Evolutionary conservation across 2,888 invertebrate genomes (phyloP), one percentile per base, ranked within the genome.

Genomic region (Blera fallax): DNA sequence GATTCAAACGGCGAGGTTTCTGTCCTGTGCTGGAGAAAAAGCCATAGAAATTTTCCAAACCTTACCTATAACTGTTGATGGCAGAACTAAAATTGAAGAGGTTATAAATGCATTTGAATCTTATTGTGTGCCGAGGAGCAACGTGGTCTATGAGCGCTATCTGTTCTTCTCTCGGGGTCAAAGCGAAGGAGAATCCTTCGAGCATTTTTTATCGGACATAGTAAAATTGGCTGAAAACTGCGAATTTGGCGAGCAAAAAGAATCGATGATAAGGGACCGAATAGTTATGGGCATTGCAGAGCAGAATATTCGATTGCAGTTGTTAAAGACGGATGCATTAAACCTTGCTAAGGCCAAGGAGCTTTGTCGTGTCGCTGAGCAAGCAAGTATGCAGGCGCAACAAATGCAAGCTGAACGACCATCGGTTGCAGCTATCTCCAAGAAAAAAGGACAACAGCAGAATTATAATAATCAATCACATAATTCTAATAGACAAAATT

Each of bases 211-310:
- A 11, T 65, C 62, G 27, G 62, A 62, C 14, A 62, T 43, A 14
- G 43, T 43, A 0, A 58, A 77, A 69, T n/a, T n/a, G n/a, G n/a
- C n/a, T n/a, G n/a, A n/a, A n/a, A n/a, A n/a, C n/a, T n/a, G n/a
- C n/a, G n/a, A 73, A 43, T 54, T 69, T 54, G 40, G 10, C 11
- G 11, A 10, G 0, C 54, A 40, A 40, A 50, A 54, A 16, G 52
- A 70, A 45, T 29, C 18, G 1, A 67, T 58, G 77, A 67, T 60
- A 10, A 50, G 50, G n/a, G 67, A 77, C 27, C 58, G 69, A 21
- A 77, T 77, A 8, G 54, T 70, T 8, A 70, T 78, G 32, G 70
- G 69, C 10, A 60, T 60, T 32, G 77, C 77, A 11, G 77, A 77
- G 16, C 69, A 77, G 1, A 77, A 69, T 29, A 16, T 77, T 2